Evolutionary conservation across 2,888 invertebrate genomes (phyloP).

Genomic region (Philhelius pedissequus): DNA sequence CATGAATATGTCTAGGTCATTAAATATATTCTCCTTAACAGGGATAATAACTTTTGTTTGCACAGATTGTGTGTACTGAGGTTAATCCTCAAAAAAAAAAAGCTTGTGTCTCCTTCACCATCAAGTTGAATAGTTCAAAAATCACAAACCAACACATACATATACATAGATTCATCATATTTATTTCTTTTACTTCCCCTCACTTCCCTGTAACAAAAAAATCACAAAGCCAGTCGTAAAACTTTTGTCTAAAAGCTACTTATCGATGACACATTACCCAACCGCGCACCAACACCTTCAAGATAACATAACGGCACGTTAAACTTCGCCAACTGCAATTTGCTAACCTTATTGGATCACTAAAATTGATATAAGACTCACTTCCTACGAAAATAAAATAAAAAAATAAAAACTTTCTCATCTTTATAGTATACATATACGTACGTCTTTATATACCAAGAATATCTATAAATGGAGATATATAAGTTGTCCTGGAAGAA

Average conservation of each 20-base stretch:
- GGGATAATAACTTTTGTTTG: neutral
- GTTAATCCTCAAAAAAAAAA: neutral
- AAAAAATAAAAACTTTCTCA: slow-evolving; percentile 16
- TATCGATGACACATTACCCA: slow-evolving; percentile 62
- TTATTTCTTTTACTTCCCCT: neutral
- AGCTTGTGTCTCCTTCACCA: neutral
- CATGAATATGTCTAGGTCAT: neutral
- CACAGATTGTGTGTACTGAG: slow-evolving; percentile 7
- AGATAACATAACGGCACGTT: slow-evolving; percentile 49
- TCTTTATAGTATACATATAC: too few relatives aligned
- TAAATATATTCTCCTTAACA: neutral
- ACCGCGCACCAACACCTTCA: slow-evolving; percentile 58
- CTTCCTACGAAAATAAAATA: neutral
- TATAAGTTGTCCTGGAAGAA: neutral
- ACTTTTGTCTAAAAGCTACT: slow-evolving; percentile 47
- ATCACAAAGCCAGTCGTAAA: neutral
- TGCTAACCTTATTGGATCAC: slow-evolving; percentile 65
- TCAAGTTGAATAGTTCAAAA: slow-evolving; percentile 34
- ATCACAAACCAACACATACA: too few relatives aligned
- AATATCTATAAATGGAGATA: neutral
- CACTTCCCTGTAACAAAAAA: neutral
- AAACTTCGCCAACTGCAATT: slow-evolving; percentile 66
- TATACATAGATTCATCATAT: too few relatives aligned
- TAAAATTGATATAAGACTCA: slow-evolving; percentile 63
- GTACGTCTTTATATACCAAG: neutral